Evolutionary conservation across 2,797 vertebrate genomes (phyloP).

Genomic region (Cirrhinus molitorella): DNA sequence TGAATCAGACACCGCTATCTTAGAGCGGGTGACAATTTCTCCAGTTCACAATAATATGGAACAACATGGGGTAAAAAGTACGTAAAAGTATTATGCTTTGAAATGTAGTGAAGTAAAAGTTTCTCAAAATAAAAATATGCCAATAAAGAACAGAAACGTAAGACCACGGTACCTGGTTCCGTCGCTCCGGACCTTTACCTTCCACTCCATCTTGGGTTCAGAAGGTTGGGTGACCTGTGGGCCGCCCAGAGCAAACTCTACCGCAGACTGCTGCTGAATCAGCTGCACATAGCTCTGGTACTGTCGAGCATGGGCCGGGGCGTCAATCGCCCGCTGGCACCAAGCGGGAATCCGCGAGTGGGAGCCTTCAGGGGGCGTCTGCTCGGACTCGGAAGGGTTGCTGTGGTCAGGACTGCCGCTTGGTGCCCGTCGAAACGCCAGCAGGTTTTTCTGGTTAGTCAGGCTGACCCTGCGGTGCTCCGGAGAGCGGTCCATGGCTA

Average conservation of each 20-base stretch:
- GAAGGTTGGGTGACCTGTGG: conserved; percentile 78
- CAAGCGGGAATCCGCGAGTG: too few species aligned
- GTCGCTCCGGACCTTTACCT: conserved; percentile 95
- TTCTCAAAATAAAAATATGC: not conserved
- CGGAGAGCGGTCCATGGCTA: conserved; percentile 89
- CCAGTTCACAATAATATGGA: too few species aligned
- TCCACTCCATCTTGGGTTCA: conserved; percentile 96
- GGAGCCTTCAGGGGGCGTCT: not conserved
- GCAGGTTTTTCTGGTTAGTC: conserved; percentile 91
- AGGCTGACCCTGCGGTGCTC: conserved; percentile 91
- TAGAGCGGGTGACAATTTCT: too few species aligned
- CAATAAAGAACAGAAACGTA: not conserved
- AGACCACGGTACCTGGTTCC: conserved; percentile 74
- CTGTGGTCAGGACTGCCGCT: conserved; percentile 80
- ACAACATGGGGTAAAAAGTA: too few species aligned
- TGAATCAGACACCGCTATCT: too few species aligned
- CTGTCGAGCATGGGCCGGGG: conserved; percentile 75
- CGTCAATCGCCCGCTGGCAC: too few species aligned
- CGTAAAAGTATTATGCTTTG: too few species aligned
- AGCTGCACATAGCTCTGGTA: conserved; percentile 99
- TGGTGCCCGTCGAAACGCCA: conserved; percentile 62
- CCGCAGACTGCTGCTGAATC: conserved; percentile 93
- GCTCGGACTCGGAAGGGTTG: conserved; percentile 69
- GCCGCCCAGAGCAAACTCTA: conserved; percentile 91
- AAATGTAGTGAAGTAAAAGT: too few species aligned